Conservation (phyloP, 1,140 invertebrate genomes). For the Neodiprion virginianus region DNA sequence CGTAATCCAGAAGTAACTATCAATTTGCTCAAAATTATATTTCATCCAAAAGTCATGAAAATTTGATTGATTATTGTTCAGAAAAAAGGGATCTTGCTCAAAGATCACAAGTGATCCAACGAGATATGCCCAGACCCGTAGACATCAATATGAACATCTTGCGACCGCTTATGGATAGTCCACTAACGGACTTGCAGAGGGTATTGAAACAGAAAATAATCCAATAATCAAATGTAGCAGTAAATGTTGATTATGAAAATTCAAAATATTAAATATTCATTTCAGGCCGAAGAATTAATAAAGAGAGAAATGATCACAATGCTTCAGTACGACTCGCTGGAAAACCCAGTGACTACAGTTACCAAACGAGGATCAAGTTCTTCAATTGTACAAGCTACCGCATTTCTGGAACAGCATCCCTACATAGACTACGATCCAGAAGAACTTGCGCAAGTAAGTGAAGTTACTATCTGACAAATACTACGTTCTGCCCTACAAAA, state of each 20-base stretch:
- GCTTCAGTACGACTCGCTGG: slow-evolving; percentile 87
- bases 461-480: neutral
- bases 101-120: slow-evolving; percentile 89
- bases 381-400: slow-evolving; percentile 69
- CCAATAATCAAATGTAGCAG: neutral
- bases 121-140: slow-evolving; percentile 84
- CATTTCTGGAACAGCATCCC: slow-evolving; percentile 86
- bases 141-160: slow-evolving; percentile 87
- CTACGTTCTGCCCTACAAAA: neutral
- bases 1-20: slow-evolving; percentile 9
- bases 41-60: slow-evolving; percentile 8
- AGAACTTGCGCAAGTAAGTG: slow-evolving; percentile 71
- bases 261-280: slow-evolving; percentile 9
- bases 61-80: slow-evolving; percentile 31
- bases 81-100: slow-evolving; percentile 74
- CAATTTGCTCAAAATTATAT: neutral
- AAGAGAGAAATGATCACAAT: slow-evolving; percentile 97
- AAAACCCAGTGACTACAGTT: slow-evolving; percentile 68
- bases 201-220: slow-evolving; percentile 45
- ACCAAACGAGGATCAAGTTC: slow-evolving; percentile 50
- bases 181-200: slow-evolving; percentile 86
- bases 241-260: neutral
- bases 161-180: slow-evolving; percentile 73
- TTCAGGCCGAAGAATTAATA: slow-evolving; percentile 92
- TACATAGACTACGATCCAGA: slow-evolving; percentile 77